A percentile compares a stretch with the other conserved stretches of the same genome.
Conservation (phyloP, 64 coral and sea anemone genomes). For the Montipora sp. region DNA sequence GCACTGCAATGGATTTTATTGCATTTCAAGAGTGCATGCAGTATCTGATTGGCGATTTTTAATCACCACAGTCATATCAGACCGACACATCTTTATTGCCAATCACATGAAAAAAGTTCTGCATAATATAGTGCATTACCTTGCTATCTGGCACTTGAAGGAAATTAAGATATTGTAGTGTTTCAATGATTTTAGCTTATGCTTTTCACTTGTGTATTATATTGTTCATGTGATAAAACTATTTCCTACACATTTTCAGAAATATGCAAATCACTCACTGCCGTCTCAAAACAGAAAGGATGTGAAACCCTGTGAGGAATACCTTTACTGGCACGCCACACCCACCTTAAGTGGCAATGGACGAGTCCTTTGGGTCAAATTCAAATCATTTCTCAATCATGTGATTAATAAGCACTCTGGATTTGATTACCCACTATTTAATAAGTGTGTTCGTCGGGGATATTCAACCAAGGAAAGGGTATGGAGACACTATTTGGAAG, state of each 20-base stretch:
- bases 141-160: slow-evolving; percentile 62
- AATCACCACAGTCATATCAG: slow-evolving; percentile 38
- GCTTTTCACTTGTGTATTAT: too few species aligned
- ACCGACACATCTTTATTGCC: slow-evolving; percentile 16
- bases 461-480: slow-evolving; percentile 38
- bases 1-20: slow-evolving; percentile 4
- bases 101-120: slow-evolving; percentile 34
- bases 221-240: too few species aligned
- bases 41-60: slow-evolving; percentile 6
- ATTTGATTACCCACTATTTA: slow-evolving; percentile 26
- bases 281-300: slow-evolving; percentile 24
- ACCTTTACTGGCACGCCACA: slow-evolving; percentile 25
- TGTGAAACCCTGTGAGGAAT: slow-evolving; percentile 22
- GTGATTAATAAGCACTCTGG: slow-evolving; percentile 34
- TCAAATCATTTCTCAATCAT: slow-evolving; percentile 33
- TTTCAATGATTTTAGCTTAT: too few species aligned
- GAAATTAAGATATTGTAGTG: neutral
- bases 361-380: slow-evolving; percentile 38
- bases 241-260: slow-evolving; percentile 19
- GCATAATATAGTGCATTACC: slow-evolving; percentile 17
- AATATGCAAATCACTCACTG: slow-evolving; percentile 26
- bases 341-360: slow-evolving; percentile 25
- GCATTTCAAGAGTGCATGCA: slow-evolving; percentile 29
- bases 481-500: too few species aligned
- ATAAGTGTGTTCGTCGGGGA: slow-evolving; percentile 16